Evolutionary conservation across 2,797 vertebrate genomes (phyloP).

Genomic region (Eulemur albifrons): DNA sequence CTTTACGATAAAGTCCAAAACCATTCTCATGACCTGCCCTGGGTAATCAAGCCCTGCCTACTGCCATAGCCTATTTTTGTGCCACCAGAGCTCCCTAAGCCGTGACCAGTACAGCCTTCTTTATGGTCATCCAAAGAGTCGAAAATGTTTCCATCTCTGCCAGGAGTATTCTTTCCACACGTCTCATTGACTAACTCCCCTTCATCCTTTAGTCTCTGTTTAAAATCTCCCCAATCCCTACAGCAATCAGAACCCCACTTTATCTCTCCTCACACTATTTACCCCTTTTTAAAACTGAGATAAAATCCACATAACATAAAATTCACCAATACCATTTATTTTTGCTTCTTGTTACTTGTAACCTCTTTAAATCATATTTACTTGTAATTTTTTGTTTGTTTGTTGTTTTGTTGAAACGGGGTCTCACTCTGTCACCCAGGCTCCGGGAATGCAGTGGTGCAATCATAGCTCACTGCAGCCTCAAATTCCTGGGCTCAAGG

Average conservation of each 20-base stretch:
- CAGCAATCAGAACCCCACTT: not conserved
- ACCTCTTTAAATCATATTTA: not conserved
- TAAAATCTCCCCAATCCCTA: not conserved
- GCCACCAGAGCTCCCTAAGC: not conserved
- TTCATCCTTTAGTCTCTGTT: not conserved
- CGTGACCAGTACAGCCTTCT: not conserved
- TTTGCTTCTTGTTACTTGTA: not conserved
- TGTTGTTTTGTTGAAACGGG: no score
- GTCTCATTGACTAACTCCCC: not conserved
- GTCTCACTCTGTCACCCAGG: no score
- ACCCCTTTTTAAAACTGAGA: not conserved
- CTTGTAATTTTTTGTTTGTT: not conserved
- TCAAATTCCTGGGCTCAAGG: no score
- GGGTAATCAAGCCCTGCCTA: not conserved
- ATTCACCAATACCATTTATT: not conserved
- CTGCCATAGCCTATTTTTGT: not conserved
- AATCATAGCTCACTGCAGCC: no score
- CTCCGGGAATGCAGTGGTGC: no score
- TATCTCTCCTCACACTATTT: not conserved
- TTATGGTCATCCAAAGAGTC: not conserved
- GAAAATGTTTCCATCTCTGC: not conserved
- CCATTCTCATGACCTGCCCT: not conserved
- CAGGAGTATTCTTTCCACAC: not conserved
- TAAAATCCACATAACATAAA: not conserved
- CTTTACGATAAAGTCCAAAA: not conserved